Percentiles rank a stretch among this genome's conserved stretches.
Conservation (phyloP, 37 sponge, comb jelly and placozoan genomes). For the Mnemiopsis leidyi region DNA sequence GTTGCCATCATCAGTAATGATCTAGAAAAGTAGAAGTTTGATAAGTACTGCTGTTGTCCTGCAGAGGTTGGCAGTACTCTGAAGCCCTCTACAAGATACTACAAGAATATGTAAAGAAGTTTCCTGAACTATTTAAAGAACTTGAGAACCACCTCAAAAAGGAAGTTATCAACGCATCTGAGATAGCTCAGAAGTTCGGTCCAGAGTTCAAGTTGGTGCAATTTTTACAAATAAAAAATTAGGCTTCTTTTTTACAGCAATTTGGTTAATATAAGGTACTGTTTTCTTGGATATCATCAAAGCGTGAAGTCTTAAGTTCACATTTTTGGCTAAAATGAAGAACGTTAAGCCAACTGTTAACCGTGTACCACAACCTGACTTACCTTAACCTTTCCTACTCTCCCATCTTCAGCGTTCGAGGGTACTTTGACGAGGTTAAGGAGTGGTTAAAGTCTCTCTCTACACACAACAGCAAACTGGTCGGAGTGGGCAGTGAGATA, state of each 20-base stretch:
- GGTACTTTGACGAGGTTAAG: conserved; percentile 15
- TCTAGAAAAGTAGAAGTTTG: too few relatives aligned
- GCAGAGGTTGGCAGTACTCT: conserved; percentile 80
- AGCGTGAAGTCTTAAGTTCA: too few relatives aligned
- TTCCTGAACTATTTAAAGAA: conserved; percentile 74
- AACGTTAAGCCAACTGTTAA: too few relatives aligned
- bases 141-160: conserved; percentile 69
- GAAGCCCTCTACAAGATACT: conserved; percentile 69
- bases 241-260: too few relatives aligned
- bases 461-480: conserved; percentile 16
- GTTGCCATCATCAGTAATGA: too few relatives aligned
- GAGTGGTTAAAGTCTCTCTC: conserved; percentile 17
- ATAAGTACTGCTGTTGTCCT: too few relatives aligned
- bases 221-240: too few relatives aligned
- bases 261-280: too few relatives aligned
- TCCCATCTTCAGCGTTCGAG: not conserved
- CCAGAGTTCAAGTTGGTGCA: conserved; percentile 55
- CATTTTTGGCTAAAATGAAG: too few relatives aligned
- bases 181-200: conserved; percentile 1
- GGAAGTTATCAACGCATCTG: conserved; percentile 64
- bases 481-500: conserved; percentile 43
- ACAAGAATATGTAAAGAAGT: conserved; percentile 73
- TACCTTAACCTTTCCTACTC: too few relatives aligned
- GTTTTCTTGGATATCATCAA: too few relatives aligned
- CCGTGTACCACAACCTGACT: too few relatives aligned